Evolutionary conservation across 1,140 invertebrate species (phyloP).

Genomic region (Sminthurinus signatus): DNA sequence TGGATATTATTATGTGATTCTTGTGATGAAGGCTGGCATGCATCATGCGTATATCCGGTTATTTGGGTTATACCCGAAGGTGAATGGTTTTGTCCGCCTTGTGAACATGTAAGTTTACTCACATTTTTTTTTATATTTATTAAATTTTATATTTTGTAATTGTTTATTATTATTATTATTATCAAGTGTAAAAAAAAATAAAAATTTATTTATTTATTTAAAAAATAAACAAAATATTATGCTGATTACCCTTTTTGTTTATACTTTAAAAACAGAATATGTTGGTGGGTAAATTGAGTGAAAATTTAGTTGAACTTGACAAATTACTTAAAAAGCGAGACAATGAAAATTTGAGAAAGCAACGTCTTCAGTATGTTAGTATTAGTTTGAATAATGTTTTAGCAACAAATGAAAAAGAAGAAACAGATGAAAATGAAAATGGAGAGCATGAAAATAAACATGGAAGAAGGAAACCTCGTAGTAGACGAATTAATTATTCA

Average conservation of each 20-base stretch:
- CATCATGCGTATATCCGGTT: conserved; percentile 81
- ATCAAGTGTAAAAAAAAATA: too few species aligned
- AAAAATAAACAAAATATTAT: too few species aligned
- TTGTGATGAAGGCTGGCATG: conserved; percentile 92
- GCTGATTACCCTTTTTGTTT: conserved; percentile 42
- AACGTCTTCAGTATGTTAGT: conserved; percentile 66
- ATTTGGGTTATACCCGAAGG: conserved; percentile 90
- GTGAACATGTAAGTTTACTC: conserved; percentile 69
- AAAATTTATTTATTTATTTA: too few species aligned
- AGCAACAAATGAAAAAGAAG: conserved; percentile 40
- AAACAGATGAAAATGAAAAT: conserved; percentile 39
- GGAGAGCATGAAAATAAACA: conserved; percentile 39
- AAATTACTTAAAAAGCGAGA: conserved; percentile 51
- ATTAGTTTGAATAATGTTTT: conserved; percentile 70
- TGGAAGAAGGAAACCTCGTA: background rate
- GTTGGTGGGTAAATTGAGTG: conserved; percentile 64
- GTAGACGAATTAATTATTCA: conserved; percentile 16
- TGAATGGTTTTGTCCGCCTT: conserved; percentile 94
- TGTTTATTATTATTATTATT: too few species aligned
- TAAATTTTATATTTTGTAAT: background rate
- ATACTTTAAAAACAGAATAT: too few species aligned
- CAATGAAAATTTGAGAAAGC: conserved; percentile 62
- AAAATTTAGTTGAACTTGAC: conserved; percentile 50
- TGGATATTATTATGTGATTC: conserved; percentile 92
- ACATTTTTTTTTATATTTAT: background rate